Evolutionary conservation across 1,140 invertebrate species (phyloP), one percentile per base, ranked within the genome.

Genomic region (Drosophila ananassae): DNA sequence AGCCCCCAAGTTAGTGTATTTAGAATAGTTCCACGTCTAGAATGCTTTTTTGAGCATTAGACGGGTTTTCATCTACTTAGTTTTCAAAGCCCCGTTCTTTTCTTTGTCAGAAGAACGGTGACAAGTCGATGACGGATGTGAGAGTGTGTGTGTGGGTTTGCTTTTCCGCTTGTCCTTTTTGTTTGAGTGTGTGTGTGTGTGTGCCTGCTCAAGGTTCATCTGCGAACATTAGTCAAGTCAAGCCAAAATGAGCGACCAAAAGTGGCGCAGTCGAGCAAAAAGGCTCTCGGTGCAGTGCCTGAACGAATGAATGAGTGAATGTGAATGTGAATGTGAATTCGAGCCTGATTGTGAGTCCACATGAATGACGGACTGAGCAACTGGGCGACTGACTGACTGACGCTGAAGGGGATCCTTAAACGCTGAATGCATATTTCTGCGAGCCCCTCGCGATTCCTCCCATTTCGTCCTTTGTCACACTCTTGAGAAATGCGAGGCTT

Each of bases 211-310:
- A 69, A 72, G 64, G 57, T 57, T 77, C 39, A 77, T 75, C 75
- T 68, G 51, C 48, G 77, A 89, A 76, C 83, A 81, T 85, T 85
- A 78, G 81, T 85, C 81, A 62, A 85, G 80, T 61, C 69, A 81
- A 64, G 74, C 78, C 69, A 82, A 85, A 85, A 78, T 87, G 78
- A 85, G 83, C 82, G 83, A 76, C 74, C 78, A 76, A 85, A 76
- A 17, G 73, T 68, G 72, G 73, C 62, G 73, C 72, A 76, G 73
- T 76, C 73, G 75, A 60, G 73, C 82, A 87, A 81, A 64, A 78
- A 81, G 83, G 66, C 81, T 76, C 32, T 56, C 79, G 73, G 58
- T 76, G 83, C 79, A 84, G 66, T 30, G 71, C 73, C 74, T 81
- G 74, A 82, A 77, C 66, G 75, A 55, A n/a, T 63, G 56, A 61